A percentile compares a stretch with the other conserved stretches of the same genome.
These are phyloP conservation scores for Coelopa pilipes DNA, from an alignment of 2,888 invertebrate species.

Conservation along the genomic window DNA sequence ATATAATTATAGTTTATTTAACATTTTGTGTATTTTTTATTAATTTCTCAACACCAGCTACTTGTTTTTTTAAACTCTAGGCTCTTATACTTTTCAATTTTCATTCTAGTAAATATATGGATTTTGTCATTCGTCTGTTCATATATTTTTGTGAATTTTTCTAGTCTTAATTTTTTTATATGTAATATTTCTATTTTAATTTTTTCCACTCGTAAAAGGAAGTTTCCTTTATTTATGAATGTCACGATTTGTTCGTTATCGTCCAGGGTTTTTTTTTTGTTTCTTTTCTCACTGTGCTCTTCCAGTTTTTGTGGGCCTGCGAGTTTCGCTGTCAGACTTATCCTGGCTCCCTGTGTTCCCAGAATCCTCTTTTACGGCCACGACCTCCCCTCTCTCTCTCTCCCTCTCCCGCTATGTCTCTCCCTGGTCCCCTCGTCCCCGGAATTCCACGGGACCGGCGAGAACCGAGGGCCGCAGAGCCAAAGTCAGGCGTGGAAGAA, in stretches of 20 bases:
- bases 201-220: neutral
- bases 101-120: neutral
- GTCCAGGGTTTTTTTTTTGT: neutral
- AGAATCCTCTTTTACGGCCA: neutral
- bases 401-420: neutral
- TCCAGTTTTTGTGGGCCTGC: neutral
- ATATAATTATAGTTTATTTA: neutral
- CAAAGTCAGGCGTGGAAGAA: neutral
- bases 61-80: neutral
- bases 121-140: neutral
- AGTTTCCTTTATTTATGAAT: neutral
- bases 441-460: neutral
- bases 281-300: too few species aligned
- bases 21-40: neutral
- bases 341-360: too few species aligned
- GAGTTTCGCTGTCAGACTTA: neutral
- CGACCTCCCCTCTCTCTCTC: neutral
- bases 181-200: neutral
- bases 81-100: neutral
- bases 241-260: conserved; percentile 16
- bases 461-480: neutral
- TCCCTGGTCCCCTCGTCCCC: neutral
- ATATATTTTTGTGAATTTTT: neutral
- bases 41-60: neutral
- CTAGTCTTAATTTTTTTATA: neutral